Base-by-base conservation (phyloP, 2,888 invertebrate genomes). In the Clepsis dumicolana region DNA sequence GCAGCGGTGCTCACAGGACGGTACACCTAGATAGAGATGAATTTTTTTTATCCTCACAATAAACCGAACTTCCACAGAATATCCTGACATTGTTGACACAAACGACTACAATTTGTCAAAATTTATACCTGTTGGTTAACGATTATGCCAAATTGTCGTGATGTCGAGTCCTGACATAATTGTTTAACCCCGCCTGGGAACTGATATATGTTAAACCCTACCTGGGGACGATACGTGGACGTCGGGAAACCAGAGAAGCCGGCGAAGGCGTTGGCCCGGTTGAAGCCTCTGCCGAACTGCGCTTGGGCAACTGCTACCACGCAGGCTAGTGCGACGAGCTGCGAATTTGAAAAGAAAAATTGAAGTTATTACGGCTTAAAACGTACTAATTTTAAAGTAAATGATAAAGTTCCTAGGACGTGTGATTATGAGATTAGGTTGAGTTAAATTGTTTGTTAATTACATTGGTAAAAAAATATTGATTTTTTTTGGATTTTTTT, bases 291-390 rank as follows among this genome's bases (percentile, higher is more conserved):
- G 18, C 8, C 18, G 5, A 44, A 4, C 50, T 61, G 65, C 18
- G 64, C 54, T 8, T 67, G 61, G 16, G 54, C 60, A 5, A 44
- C 65, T 14, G 64, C 70, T 54, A 65, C 52, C 62, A 62, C 18
- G 61, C 67, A 71, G 35, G 68, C 70, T 29, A 72, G 48, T 27
- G 64, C 59, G 38, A 70, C 60, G n/a, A 72, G 21, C 72, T 72
- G 65, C 2, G 1, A 59, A 59, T 24, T 21, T 1, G 14, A 24
- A 57, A 38, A 38, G 14, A 44, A 44, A 44, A 44, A 16, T 16
- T 18, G 1, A 7, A 18, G 44, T 8, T 8, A 29, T 29, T n/a
- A n/a, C n/a, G n/a, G n/a, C n/a, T n/a, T n/a, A n/a, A n/a, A n/a
- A n/a, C n/a, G n/a, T 4, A n/a, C n/a, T n/a, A 38, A n/a, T 38